Percentiles rank a stretch among this genome's conserved stretches.
phyloP scores from a whole-genome alignment of 2,797 vertebrate species.

The Oryzias sinensis region DNA sequence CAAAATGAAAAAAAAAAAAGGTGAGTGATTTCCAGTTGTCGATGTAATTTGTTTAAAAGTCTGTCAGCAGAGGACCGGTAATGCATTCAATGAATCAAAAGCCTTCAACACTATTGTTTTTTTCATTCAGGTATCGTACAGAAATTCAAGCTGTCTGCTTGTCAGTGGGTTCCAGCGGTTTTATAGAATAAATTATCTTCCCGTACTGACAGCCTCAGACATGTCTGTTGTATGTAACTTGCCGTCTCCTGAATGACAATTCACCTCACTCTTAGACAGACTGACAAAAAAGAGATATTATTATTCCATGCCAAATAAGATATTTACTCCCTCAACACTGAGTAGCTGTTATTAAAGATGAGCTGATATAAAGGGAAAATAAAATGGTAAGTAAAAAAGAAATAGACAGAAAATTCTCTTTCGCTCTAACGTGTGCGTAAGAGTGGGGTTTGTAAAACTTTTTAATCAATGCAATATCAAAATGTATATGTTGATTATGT shows the following conservation, averaged over 20 bases:
- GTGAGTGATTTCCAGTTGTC: not conserved
- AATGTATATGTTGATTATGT: too few relatives aligned
- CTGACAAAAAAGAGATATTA: conserved; percentile 12
- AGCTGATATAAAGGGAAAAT: not conserved
- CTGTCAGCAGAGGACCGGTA: conserved; percentile 2
- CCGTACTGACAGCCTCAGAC: conserved; percentile 39
- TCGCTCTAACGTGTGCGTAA: too few relatives aligned
- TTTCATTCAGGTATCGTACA: conserved; percentile 38
- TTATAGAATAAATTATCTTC: conserved; percentile 66
- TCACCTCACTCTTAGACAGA: conserved; percentile 39
- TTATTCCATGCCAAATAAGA: conserved; percentile 10
- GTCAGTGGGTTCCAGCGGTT: conserved; percentile 42
- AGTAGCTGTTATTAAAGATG: conserved; percentile 5
- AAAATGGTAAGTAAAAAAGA: not conserved
- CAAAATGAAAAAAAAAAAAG: not conserved
- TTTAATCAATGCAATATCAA: too few relatives aligned
- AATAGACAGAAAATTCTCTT: not conserved
- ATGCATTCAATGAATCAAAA: conserved; percentile 35
- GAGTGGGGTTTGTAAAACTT: too few relatives aligned
- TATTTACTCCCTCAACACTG: not conserved
- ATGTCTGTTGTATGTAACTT: conserved; percentile 42
- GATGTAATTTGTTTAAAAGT: not conserved
- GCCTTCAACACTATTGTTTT: conserved; percentile 39
- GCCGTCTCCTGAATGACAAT: conserved; percentile 33
- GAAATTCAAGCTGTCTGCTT: conserved; percentile 48